Evolutionary conservation across 2,113 vertebrate species (phyloP).

Genomic region (Hypomesus transpacificus): DNA sequence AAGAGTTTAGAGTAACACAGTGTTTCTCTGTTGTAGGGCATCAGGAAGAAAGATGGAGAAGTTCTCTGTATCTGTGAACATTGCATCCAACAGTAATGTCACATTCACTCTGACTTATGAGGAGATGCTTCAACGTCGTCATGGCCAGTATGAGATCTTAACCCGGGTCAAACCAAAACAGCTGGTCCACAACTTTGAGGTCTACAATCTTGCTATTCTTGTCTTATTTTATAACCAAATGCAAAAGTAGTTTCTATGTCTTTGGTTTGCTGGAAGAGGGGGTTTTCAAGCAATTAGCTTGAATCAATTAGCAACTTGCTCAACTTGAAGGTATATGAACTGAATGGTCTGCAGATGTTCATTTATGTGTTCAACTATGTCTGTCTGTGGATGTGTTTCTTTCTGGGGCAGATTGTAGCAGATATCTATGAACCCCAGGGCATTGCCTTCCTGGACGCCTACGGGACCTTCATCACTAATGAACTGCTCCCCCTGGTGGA

Average conservation of each 20-base stretch:
- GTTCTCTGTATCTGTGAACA: conserved; percentile 85
- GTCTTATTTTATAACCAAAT: no score
- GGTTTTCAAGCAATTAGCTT: no score
- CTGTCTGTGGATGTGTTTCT: conserved; percentile 10
- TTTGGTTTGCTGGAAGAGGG: not conserved
- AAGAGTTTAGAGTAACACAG: conserved; percentile 11
- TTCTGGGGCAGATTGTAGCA: conserved; percentile 77
- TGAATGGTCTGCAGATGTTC: conserved; percentile 1
- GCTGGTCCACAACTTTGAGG: conserved; percentile 79
- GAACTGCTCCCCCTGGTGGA: conserved; percentile 80
- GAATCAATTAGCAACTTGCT: no score
- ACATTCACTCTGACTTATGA: conserved; percentile 85
- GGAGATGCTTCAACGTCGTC: conserved; percentile 83
- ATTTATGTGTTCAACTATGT: conserved; percentile 15
- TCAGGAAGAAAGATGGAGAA: conserved; percentile 91
- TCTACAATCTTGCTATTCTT: not conserved
- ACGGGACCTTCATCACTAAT: conserved; percentile 82
- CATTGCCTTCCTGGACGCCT: conserved; percentile 76
- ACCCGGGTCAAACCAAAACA: conserved; percentile 86
- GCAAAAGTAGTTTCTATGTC: not conserved
- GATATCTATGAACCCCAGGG: conserved; percentile 89
- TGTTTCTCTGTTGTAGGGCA: conserved; percentile 63
- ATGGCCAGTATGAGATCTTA: conserved; percentile 83
- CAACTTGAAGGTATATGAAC: no score
- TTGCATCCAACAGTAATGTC: conserved; percentile 78